Evolutionary conservation across 2,797 vertebrate genomes (phyloP).

Genomic region (Argya squamiceps): DNA sequence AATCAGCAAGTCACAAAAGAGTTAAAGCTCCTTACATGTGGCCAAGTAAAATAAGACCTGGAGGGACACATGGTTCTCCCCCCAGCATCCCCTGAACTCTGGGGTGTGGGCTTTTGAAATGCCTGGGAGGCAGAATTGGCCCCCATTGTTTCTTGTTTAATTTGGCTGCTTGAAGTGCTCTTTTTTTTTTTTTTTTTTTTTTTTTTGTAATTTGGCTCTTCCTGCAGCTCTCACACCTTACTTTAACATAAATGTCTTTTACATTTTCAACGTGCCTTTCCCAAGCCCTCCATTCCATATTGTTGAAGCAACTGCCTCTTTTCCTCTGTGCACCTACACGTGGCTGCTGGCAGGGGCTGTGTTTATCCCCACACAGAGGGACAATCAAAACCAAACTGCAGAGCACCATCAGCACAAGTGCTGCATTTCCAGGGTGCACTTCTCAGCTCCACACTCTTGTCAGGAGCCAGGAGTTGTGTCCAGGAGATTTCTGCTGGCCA

Average conservation of each 20-base stretch:
- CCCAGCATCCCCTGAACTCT: background rate
- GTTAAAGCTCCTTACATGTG: slow-evolving; percentile 14
- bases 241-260: slow-evolving; percentile 45
- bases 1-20: slow-evolving; percentile 64
- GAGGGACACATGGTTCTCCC: slow-evolving; percentile 17
- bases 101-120: slow-evolving; percentile 47
- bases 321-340: background rate
- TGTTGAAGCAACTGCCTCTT: background rate
- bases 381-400: background rate
- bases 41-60: slow-evolving; percentile 70
- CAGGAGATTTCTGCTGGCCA: background rate
- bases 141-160: slow-evolving; percentile 66
- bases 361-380: background rate
- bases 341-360: background rate
- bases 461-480: background rate
- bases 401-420: fast-evolving
- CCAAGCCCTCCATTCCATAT: background rate
- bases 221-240: slow-evolving; percentile 65
- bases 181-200: slow-evolving; percentile 57
- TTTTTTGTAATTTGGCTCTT: slow-evolving; percentile 58
- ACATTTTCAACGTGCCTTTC: slow-evolving; percentile 46
- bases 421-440: background rate
- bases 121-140: slow-evolving; percentile 41
- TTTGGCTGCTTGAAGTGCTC: slow-evolving; percentile 43
- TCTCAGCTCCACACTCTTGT: background rate